Conservation (phyloP, 2,888 invertebrate genomes). For the Cheilosia variabilis region DNA sequence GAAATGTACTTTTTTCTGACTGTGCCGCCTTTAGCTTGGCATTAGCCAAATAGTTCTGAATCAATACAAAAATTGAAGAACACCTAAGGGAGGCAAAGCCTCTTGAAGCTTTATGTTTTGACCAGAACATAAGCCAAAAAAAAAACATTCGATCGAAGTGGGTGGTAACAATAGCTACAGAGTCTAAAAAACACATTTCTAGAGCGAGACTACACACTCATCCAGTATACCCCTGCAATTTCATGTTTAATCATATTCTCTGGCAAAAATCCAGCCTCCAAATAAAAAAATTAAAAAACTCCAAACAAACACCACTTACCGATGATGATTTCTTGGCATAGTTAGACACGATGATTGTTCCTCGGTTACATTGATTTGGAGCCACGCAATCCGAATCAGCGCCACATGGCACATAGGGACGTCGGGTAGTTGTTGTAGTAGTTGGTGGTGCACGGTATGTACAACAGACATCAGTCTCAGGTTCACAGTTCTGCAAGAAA, state of each 20-base stretch:
- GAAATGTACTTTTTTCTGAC: no score
- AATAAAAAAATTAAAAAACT: not conserved
- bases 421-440: slow-evolving; percentile 79
- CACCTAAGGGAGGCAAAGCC: no score
- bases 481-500: slow-evolving; percentile 82
- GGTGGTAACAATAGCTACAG: no score
- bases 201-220: no score
- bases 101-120: no score
- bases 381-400: slow-evolving; percentile 81
- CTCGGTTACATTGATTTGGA: slow-evolving; percentile 81
- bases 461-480: slow-evolving; percentile 83
- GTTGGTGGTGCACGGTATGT: slow-evolving; percentile 79
- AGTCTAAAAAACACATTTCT: no score
- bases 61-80: no score
- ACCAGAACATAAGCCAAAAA: no score
- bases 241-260: not conserved
- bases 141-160: no score
- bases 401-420: slow-evolving; percentile 79
- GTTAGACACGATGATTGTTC: slow-evolving; percentile 80
- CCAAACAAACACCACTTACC: slow-evolving; percentile 78
- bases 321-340: slow-evolving; percentile 80
- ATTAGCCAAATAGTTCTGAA: no score
- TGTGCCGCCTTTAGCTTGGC: no score
- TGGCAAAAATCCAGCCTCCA: not conserved
- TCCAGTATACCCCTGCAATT: not conserved